phyloP scores from a whole-genome alignment of 1,140 invertebrate species.

The Orchestia grillus region DNA sequence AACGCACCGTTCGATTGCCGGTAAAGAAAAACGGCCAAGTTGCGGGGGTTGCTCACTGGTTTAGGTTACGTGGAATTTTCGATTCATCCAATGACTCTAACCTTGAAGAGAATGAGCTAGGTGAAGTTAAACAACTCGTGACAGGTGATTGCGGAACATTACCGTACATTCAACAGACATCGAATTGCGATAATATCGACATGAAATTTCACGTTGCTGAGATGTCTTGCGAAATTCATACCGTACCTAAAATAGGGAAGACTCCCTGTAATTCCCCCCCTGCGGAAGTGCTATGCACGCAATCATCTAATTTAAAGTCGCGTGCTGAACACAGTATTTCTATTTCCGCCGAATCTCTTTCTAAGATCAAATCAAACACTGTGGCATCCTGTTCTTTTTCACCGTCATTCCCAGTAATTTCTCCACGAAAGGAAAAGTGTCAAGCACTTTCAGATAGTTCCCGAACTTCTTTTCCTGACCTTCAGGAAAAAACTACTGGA shows the following conservation, averaged over 20 bases:
- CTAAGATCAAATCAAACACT: not conserved
- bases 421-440: not conserved
- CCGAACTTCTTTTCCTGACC: not conserved
- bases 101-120: not conserved
- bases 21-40: constrained; percentile 15
- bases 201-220: no score
- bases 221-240: no score
- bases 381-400: not conserved
- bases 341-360: not conserved
- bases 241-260: not conserved
- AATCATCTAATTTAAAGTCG: no score
- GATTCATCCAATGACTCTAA: not conserved
- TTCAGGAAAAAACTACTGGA: not conserved
- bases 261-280: not conserved
- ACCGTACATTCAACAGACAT: not conserved
- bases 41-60: constrained; percentile 61
- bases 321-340: no score
- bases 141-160: not conserved
- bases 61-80: constrained; percentile 49
- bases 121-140: not conserved
- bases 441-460: not conserved
- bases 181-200: not conserved
- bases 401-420: not conserved
- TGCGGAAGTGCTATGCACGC: not conserved
- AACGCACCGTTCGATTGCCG: not conserved